Conservation (phyloP, 2,888 invertebrate genomes). For the Metopia argyrocephala region DNA sequence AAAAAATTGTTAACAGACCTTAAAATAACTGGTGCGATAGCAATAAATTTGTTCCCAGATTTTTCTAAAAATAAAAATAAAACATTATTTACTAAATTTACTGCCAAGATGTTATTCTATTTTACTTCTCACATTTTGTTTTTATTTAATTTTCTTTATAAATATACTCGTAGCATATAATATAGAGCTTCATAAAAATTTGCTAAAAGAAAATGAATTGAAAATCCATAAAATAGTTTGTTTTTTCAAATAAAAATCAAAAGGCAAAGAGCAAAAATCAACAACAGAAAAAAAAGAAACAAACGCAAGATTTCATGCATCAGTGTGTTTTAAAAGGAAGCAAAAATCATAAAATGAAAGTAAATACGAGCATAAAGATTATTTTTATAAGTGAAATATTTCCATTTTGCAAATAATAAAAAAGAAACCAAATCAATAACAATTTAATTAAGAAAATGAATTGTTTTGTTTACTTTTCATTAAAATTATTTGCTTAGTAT, state of each 20-base stretch:
- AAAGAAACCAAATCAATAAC: neutral
- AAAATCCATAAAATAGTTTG: constrained; percentile 15
- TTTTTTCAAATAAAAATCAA: neutral
- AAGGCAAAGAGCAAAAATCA: neutral
- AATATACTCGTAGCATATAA: neutral
- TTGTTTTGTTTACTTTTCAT: neutral
- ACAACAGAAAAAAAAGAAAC: neutral
- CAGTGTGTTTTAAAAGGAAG: neutral
- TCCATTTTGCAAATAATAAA: neutral
- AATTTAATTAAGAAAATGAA: neutral
- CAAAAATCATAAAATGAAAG: neutral
- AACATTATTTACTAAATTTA: neutral
- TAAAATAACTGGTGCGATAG: neutral
- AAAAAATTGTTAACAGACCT: neutral
- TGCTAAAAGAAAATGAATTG: neutral
- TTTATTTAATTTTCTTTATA: neutral
- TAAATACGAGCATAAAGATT: neutral
- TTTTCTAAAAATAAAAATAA: neutral
- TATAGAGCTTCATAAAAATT: neutral
- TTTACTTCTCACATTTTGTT: neutral
- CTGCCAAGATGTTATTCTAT: neutral
- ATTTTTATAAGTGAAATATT: neutral
- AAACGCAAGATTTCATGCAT: neutral
- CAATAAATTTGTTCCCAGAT: constrained; percentile 1
- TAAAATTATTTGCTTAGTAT: neutral